Conservation (phyloP, 2,888 invertebrate species). For the Patella depressa region DNA sequence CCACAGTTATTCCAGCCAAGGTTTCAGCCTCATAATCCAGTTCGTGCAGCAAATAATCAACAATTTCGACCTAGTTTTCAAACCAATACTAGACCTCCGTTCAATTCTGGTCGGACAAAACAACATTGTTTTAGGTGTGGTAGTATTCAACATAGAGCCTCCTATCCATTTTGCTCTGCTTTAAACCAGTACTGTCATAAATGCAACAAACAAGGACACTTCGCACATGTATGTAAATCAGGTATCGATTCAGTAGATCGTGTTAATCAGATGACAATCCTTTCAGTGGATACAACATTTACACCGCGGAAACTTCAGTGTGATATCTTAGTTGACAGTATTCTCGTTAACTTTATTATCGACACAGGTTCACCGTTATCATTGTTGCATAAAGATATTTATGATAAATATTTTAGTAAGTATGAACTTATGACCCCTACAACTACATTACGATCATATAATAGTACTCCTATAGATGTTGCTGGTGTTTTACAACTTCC, state of each 20-base stretch:
- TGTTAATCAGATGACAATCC: no score
- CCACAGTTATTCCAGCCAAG: not conserved
- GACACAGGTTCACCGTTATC: not conserved
- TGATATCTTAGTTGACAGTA: not conserved
- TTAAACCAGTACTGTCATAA: no score
- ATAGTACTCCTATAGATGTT: not conserved
- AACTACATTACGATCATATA: not conserved
- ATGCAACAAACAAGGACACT: no score
- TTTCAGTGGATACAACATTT: no score
- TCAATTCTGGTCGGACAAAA: no score
- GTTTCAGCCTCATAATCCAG: no score
- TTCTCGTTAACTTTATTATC: not conserved
- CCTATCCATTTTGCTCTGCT: not conserved
- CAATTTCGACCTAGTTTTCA: no score
- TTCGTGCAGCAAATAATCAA: no score
- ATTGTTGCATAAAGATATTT: not conserved
- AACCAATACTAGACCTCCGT: no score
- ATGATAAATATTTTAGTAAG: not conserved
- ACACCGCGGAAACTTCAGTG: no score
- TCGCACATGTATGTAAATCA: no score
- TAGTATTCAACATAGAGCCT: not conserved
- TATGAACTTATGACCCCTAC: not conserved
- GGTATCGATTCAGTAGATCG: no score
- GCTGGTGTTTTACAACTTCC: not conserved
- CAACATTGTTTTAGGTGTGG: not conserved